Base-by-base conservation (phyloP, 2,797 vertebrate species). In the Gorsachius magnificus region DNA sequence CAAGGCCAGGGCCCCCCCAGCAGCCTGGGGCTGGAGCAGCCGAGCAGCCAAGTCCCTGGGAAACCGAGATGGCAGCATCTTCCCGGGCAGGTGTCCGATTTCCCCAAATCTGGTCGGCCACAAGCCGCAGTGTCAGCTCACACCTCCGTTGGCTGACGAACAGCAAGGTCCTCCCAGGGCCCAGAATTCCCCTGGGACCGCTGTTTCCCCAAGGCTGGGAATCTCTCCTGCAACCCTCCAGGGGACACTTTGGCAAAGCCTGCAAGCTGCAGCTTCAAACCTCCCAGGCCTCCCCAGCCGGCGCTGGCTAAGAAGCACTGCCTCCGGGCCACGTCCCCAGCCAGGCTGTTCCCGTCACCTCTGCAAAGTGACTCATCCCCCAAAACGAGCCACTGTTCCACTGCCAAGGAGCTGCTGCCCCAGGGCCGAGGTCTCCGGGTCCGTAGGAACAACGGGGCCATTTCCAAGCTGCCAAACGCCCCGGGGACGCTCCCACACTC, bases 361-460 rank as follows among this genome's bases (percentile, higher is more conserved):
- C 92, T 91, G 35, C 2, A 17, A 17, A 94, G 71, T 95, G 92
- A 95, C 66, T 94, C 89, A 93, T 64, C 17, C 69, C n/a, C 56
- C 46, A 89, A 13, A 74, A 64, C 1, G 1, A 91, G 76, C 50
- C 50, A 90, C 71, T 78, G 88, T 89, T 45, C 90, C 48, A 60
- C 45, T 85, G 96, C 87, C 84, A 96, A 95, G 79, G 68, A 91
- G 68, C 72, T 92, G 64, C 81, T 80, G 70, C 51, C 66, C 58
- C 12, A 4, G 50, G 72, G 86, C 38, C 1, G 0, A 83, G 58
- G 35, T 88, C 66, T 72, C 81, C 3, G 9, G 33, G 72, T 81
- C 43, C 79, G n/a, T 20, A 4, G 25, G 72, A 95, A 95, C 76
- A 94, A 97, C 36, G 0, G 79, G 24, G 71, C 57, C 69, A 96